These are phyloP conservation scores for Odiellus spinosus DNA, from an alignment of 2,888 invertebrate genomes.

Conservation along the genomic window DNA sequence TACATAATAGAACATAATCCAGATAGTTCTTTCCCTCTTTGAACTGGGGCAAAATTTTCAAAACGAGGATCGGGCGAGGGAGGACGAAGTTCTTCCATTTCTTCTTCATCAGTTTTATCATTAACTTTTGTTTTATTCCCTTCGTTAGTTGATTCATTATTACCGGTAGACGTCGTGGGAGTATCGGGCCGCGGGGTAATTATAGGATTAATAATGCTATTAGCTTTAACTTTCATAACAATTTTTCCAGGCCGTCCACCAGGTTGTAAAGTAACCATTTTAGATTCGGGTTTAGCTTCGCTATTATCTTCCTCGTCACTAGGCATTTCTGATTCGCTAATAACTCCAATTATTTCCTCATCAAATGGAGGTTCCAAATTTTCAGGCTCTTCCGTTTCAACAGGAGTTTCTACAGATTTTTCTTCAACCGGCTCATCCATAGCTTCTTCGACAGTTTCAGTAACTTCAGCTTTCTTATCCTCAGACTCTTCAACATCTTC, in stretches of 20 bases:
- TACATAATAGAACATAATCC: slow-evolving; percentile 58
- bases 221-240: slow-evolving; percentile 13
- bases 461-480: slow-evolving; percentile 13
- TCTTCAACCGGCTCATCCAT: slow-evolving; percentile 14
- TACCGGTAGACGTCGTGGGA: neutral
- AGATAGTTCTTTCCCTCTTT: slow-evolving; percentile 60
- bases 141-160: neutral
- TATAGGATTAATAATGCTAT: slow-evolving; percentile 5
- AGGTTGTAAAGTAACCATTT: slow-evolving; percentile 9
- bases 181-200: slow-evolving; percentile 1
- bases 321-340: slow-evolving; percentile 4
- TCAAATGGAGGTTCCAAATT: slow-evolving; percentile 6
- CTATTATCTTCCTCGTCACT: neutral
- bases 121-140: slow-evolving; percentile 26
- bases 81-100: slow-evolving; percentile 36
- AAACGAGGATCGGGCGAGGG: slow-evolving; percentile 29
- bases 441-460: slow-evolving; percentile 15
- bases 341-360: slow-evolving; percentile 7
- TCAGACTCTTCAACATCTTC: slow-evolving; percentile 14
- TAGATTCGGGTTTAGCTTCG: slow-evolving; percentile 3
- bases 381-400: slow-evolving; percentile 19
- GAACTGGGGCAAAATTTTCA: slow-evolving; percentile 51
- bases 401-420: slow-evolving; percentile 22
- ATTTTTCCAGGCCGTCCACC: slow-evolving; percentile 11
- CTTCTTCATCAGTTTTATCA: slow-evolving; percentile 43